A percentile compares a stretch with the other conserved stretches of the same genome.
Evolutionary conservation across 2,888 invertebrate species (phyloP).

Genomic region (Mimachlamys varia): DNA sequence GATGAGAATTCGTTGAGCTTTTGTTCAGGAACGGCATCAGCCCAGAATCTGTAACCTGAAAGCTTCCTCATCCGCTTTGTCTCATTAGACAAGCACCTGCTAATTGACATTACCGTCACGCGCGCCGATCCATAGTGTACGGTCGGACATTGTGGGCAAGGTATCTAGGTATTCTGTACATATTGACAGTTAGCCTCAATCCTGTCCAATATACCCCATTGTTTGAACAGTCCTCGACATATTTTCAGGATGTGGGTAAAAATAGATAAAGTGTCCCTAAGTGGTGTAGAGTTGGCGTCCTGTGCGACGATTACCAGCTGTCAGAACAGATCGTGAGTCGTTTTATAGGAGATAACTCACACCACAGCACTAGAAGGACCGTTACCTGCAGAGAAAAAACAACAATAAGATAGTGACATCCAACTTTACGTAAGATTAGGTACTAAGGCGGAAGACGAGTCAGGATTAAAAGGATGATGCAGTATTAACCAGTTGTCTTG

Average conservation of each 20-base stretch:
- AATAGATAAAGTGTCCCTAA: constrained; percentile 28
- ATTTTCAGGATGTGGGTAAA: constrained; percentile 31
- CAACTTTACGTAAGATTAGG: neutral
- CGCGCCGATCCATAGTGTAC: constrained; percentile 16
- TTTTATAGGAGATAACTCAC: neutral
- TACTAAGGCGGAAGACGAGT: neutral
- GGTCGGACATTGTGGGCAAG: neutral
- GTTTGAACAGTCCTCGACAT: constrained; percentile 34
- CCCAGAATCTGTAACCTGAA: neutral
- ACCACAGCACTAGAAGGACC: neutral
- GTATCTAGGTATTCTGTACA: constrained; percentile 24
- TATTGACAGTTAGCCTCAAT: constrained; percentile 23
- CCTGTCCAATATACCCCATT: neutral
- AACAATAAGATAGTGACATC: neutral
- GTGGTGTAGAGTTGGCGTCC: neutral
- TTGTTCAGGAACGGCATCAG: neutral
- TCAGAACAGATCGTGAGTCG: neutral
- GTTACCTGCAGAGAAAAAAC: neutral
- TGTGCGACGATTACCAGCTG: neutral
- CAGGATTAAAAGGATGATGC: neutral
- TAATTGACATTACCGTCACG: constrained; percentile 1
- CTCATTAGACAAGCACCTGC: constrained; percentile 13
- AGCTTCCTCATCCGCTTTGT: neutral
- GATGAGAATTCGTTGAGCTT: neutral
- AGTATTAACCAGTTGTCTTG: neutral